Base-by-base conservation (phyloP, 2,113 vertebrate species). In the Chiloscyllium plagiosum region DNA sequence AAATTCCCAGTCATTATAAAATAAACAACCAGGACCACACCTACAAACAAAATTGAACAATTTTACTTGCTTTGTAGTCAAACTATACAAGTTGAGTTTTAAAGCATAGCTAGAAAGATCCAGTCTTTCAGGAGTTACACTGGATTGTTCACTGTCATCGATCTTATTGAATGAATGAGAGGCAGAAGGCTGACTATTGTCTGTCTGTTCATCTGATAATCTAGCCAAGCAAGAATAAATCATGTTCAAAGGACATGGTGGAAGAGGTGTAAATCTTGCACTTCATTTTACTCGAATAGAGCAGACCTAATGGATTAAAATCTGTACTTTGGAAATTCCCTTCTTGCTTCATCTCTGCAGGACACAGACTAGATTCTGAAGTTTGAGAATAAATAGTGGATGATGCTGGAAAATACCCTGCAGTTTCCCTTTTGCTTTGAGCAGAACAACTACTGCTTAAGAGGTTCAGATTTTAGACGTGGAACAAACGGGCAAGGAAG, bases 171-270 rank as follows among this genome's bases (percentile, higher is more conserved):
- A 76, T 50, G 33, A 95, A 68, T 52, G 69, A 33, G 47, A 95
- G 42, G 4, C 24, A 95, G 94, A 72, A 94, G 94, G 52, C 22
- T 13, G 72, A 47, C 69, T 52, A 47, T 95, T 95, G 69, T 95
- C 94, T 95, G 94, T 22, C 66, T 47, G 33, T 76, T 95, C 94
- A 72, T 95, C 72, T 95, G 68, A 95, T 72, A 52, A 70, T 20
- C 24, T 72, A 68, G 70, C 22, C 26, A 72, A 24, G 29, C 94
- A 95, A 52, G 69, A 42, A 72, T 72, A 95, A 95, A 95, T 72
- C 42, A 95, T 95, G 69, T 95, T 95, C 94, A 95, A 95, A 95
- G 94, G 22, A 72, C 94, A 95, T 50, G 94, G 68, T 72, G 94
- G 68, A 95, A 13, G 29, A 95, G 94, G 94, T 76, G 24, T 95